Percentiles rank a stretch among this genome's conserved stretches.
Evolutionary conservation across 2,888 invertebrate genomes (phyloP).

Genomic region (Neria commutata): DNA sequence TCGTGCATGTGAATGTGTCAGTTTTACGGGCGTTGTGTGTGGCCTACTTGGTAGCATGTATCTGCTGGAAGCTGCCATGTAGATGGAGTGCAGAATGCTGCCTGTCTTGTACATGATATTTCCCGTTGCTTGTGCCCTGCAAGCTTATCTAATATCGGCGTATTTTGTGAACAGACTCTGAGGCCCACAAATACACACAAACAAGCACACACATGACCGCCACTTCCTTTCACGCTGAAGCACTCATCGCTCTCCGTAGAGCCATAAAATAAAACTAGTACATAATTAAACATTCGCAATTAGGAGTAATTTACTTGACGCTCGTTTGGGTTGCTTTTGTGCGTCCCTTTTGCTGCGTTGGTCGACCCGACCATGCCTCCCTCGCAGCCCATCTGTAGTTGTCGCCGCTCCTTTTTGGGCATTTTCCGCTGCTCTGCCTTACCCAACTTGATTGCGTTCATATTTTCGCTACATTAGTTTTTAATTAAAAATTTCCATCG

Average conservation of each 20-base stretch:
- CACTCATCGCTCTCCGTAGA: constrained; percentile 37
- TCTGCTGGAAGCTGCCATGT: neutral
- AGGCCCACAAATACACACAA: constrained; percentile 3
- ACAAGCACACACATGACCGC: constrained; percentile 29
- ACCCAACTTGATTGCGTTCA: constrained; percentile 37
- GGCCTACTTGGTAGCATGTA: neutral
- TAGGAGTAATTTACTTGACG: constrained; percentile 55
- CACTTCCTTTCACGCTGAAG: constrained; percentile 21
- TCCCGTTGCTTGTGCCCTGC: neutral
- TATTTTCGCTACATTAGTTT: constrained; percentile 57
- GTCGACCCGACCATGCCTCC: neutral
- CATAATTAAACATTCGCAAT: constrained; percentile 58
- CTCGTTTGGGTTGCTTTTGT: constrained; percentile 32
- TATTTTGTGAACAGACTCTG: no score
- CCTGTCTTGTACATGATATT: neutral
- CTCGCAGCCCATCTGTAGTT: neutral
- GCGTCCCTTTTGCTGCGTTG: constrained; percentile 5
- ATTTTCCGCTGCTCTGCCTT: neutral
- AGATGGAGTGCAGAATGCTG: no score
- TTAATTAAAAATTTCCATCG: constrained; percentile 54
- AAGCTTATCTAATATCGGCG: no score
- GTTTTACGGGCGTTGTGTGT: neutral
- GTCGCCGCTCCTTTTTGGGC: constrained; percentile 3
- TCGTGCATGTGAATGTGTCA: neutral
- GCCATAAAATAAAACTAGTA: constrained; percentile 56